Evolutionary conservation across 2,888 invertebrate genomes (phyloP).

Genomic region (Drosophila infuscata): DNA sequence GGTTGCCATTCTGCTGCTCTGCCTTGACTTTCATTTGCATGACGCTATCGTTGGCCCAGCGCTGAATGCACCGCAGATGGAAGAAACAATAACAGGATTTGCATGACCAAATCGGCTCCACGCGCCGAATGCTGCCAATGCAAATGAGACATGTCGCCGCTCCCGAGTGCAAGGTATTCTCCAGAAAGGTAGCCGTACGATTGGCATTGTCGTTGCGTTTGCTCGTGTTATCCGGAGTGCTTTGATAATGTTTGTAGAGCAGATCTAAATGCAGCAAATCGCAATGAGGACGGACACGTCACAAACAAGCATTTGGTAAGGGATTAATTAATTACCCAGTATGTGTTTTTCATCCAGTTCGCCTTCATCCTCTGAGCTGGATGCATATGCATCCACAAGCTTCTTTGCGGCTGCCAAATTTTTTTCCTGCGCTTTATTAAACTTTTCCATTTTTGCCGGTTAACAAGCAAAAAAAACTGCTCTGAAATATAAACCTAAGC

Average conservation of each 20-base stretch:
- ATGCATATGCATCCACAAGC: slow-evolving; percentile 85
- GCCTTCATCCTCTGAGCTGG: slow-evolving; percentile 86
- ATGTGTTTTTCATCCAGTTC: slow-evolving; percentile 86
- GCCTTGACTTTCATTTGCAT: slow-evolving; percentile 88
- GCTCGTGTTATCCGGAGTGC: slow-evolving; percentile 6
- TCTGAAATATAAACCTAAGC: slow-evolving; percentile 1
- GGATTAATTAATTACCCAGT: slow-evolving; percentile 84
- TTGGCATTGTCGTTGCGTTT: slow-evolving; percentile 23
- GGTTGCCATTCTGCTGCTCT: slow-evolving; percentile 86
- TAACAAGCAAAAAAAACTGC: slow-evolving; percentile 3
- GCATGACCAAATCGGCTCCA: slow-evolving; percentile 95
- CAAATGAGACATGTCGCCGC: slow-evolving; percentile 95
- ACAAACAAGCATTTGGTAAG: slow-evolving; percentile 8
- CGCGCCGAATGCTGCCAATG: slow-evolving; percentile 93
- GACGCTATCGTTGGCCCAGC: slow-evolving; percentile 96
- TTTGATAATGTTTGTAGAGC: slow-evolving; percentile 86
- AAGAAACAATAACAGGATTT: slow-evolving; percentile 92
- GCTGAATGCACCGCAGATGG: slow-evolving; percentile 94
- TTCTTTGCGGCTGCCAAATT: slow-evolving; percentile 86
- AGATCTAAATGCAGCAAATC: slow-evolving; percentile 80
- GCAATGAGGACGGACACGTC: slow-evolving; percentile 53
- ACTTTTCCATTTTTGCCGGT: slow-evolving; percentile 63
- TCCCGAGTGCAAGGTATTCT: slow-evolving; percentile 92
- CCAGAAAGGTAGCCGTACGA: slow-evolving; percentile 86
- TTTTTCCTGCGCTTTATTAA: slow-evolving; percentile 84